Conservation (phyloP, 2,888 invertebrate species). For the Lottia gigantea region DNA sequence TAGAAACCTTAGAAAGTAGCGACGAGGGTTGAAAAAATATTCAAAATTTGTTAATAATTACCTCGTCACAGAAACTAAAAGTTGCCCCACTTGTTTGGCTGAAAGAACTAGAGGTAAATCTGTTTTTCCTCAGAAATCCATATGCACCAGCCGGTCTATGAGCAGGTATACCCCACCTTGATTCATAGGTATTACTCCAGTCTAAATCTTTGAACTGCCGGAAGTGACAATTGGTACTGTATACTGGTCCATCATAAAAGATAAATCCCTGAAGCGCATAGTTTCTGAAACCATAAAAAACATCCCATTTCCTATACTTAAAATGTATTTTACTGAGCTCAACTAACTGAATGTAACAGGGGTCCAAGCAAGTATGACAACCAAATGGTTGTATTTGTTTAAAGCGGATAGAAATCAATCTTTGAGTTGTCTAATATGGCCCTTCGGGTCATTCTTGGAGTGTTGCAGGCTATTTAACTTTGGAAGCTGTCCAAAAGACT, state of each 20-base stretch:
- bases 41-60: constrained; percentile 8
- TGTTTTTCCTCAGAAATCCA: constrained; percentile 24
- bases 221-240: constrained; percentile 25
- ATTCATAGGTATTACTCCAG: constrained; percentile 18
- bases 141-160: constrained; percentile 23
- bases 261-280: constrained; percentile 17
- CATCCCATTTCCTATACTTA: too few species aligned
- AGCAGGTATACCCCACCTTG: neutral
- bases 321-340: too few species aligned
- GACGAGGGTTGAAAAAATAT: too few species aligned
- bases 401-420: too few species aligned
- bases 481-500: too few species aligned
- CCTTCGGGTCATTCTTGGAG: too few species aligned
- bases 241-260: constrained; percentile 28
- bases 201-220: neutral
- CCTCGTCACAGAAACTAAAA: constrained; percentile 30
- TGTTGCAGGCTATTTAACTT: too few species aligned
- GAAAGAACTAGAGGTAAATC: constrained; percentile 23
- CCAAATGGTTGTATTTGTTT: too few species aligned
- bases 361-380: too few species aligned
- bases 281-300: constrained; percentile 12
- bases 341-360: too few species aligned
- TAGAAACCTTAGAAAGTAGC: too few species aligned
- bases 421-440: too few species aligned
- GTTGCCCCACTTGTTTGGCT: constrained; percentile 20